Conservation (phyloP, 2,797 vertebrate species). For the Mormyrus proboscirostris region DNA sequence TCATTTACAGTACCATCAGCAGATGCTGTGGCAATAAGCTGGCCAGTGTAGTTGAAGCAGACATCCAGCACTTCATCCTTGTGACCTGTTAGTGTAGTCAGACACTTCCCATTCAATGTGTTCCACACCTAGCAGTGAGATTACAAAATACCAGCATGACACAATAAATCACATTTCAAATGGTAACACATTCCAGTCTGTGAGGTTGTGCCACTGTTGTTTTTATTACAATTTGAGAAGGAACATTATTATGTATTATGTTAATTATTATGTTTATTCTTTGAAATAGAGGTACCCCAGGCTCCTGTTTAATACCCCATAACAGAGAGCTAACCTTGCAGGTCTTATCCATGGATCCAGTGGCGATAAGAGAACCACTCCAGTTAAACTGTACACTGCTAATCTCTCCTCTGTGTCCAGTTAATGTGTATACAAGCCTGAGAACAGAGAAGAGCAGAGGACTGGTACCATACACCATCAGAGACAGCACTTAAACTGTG, state of each 20-base stretch:
- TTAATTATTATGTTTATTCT: not conserved
- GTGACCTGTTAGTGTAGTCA: slow-evolving; percentile 75
- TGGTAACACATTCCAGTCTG: not conserved
- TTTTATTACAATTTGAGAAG: not conserved
- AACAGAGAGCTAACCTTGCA: slow-evolving; percentile 70
- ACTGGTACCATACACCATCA: not conserved
- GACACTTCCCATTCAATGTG: slow-evolving; percentile 61
- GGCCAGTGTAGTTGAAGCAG: slow-evolving; percentile 84
- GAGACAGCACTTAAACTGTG: not conserved
- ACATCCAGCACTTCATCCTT: slow-evolving; percentile 83
- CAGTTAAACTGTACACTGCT: slow-evolving; percentile 87
- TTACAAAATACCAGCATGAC: not conserved
- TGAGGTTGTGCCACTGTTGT: not conserved
- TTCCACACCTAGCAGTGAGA: slow-evolving; percentile 74
- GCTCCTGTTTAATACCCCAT: not conserved
- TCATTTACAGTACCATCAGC: slow-evolving; percentile 67
- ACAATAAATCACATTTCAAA: slow-evolving; percentile 15
- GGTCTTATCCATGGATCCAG: slow-evolving; percentile 87
- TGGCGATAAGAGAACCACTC: slow-evolving; percentile 80
- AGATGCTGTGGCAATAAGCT: slow-evolving; percentile 78
- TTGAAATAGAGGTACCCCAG: not conserved
- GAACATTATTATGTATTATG: not conserved
- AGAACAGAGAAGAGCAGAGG: slow-evolving; percentile 14
- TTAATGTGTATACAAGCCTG: slow-evolving; percentile 72
- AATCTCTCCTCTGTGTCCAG: slow-evolving; percentile 80